These are phyloP conservation scores for Oryzias celebensis DNA, from an alignment of 2,113 vertebrate genomes.

Conservation along the genomic window DNA sequence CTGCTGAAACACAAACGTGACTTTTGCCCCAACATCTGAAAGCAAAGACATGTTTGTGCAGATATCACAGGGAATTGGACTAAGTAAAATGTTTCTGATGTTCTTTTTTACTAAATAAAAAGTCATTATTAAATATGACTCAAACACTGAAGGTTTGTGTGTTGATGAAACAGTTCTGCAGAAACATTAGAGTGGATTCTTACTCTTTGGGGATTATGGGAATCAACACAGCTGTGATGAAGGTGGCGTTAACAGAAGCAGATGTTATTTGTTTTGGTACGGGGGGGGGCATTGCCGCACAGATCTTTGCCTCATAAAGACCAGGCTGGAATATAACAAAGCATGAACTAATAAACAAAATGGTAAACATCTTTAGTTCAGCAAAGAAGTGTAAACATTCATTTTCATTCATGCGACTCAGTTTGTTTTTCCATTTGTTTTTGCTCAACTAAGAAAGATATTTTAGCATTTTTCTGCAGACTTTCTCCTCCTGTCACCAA, in stretches of 20 bases:
- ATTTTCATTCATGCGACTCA: background rate
- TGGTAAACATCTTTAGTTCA: conserved; percentile 21
- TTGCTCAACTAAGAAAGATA: background rate
- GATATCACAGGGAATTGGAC: too few species aligned
- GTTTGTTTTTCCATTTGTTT: background rate
- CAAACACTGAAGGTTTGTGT: conserved; percentile 22
- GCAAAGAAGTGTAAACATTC: background rate
- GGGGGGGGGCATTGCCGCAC: conserved; percentile 7
- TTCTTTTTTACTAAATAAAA: too few species aligned
- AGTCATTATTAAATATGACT: too few species aligned
- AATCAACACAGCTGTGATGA: conserved; percentile 64
- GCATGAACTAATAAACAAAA: conserved; percentile 13
- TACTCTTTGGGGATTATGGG: conserved; percentile 57
- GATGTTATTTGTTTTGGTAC: conserved; percentile 69
- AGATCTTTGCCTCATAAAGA: conserved; percentile 6
- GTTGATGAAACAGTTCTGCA: conserved; percentile 49
- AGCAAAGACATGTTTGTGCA: too few species aligned
- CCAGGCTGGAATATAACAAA: too few species aligned
- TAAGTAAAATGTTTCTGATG: too few species aligned
- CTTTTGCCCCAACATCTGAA: too few species aligned
- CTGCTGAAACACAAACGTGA: too few species aligned
- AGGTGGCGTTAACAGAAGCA: conserved; percentile 58
- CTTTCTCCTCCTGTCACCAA: background rate
- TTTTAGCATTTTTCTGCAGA: background rate
- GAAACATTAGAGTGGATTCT: conserved; percentile 34